Percentiles rank a stretch among this genome's conserved stretches.
These are phyloP conservation scores for Hexactinellida sp. DNA, from an alignment of 37 sponge, comb jelly and placozoan species.

Conservation along the genomic window DNA sequence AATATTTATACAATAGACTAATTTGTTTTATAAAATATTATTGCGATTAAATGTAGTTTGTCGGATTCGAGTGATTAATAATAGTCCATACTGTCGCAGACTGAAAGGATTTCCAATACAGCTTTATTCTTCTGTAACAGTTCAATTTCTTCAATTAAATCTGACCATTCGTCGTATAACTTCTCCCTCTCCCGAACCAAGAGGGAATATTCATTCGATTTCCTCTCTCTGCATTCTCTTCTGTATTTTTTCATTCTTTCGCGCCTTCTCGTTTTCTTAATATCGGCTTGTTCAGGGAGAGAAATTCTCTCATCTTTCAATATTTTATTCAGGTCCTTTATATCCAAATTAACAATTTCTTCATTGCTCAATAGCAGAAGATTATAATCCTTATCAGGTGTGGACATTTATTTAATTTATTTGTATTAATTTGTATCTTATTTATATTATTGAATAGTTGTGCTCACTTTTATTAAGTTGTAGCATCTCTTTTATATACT, in stretches of 20 bases:
- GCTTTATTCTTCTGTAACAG: conserved; percentile 3
- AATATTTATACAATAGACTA: too few relatives aligned
- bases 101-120: background rate
- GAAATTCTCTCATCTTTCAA: conserved; percentile 14
- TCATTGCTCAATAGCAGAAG: background rate
- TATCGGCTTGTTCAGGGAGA: background rate
- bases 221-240: background rate
- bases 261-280: background rate
- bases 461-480: too few relatives aligned
- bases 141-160: background rate
- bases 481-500: too few relatives aligned
- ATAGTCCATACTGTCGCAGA: background rate
- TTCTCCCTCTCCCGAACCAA: background rate
- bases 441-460: too few relatives aligned
- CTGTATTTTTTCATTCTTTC: conserved; percentile 10
- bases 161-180: conserved; percentile 10
- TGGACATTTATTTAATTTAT: background rate
- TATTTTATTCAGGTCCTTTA: background rate
- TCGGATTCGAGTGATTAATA: too few relatives aligned
- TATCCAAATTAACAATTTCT: background rate
- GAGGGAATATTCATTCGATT: background rate
- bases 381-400: background rate
- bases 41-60: too few relatives aligned
- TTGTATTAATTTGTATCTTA: too few relatives aligned
- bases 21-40: too few relatives aligned